Base-by-base conservation (phyloP, 2,888 invertebrate species). In the Thyatira batis region DNA sequence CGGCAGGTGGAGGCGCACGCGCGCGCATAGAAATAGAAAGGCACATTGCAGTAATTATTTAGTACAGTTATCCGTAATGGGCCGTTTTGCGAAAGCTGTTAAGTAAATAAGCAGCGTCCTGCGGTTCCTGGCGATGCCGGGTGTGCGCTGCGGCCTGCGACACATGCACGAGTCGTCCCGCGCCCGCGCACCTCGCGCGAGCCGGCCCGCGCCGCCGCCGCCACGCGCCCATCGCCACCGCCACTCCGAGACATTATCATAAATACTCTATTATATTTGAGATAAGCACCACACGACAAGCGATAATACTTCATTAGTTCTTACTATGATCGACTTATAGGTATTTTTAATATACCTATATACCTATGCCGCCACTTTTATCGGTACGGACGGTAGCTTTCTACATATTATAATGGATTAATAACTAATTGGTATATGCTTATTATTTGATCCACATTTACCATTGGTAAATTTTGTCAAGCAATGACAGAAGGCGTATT, bases 31-130 rank as follows among this genome's bases (percentile, higher is more conserved):
- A 87, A 87, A 91, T 90, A 92, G 92, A 90, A 89, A 91, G 89
- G 82, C 92, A 90, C 90, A 90, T 92, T 91, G 92, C 92, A 89
- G 85, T 89, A 91, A 92, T 92, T 92, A 91, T 92, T 91, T 87
- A 85, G 87, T 90, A 92, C 92, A 89, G 92, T 92, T 92, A 92
- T 82, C 87, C 84, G 80, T 92, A 92, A 92, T 92, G 87, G 90
- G 89, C 75, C 87, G 84, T 89, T 91, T 91, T 86, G 85, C 90
- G 83, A 91, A 92, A 89, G 91, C 91, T 92, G 91, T 89, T 86
- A 82, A 87, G 90, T 89, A 91, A 89, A 90, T 89, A 91, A 85
- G 86, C 83, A 79, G 82, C 84, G 88, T 86, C 88, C 89, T 84
- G 87, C 80, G 77, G 82, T 82, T 81, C 84, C 80, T 70, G 86